Evolutionary conservation across 2,797 vertebrate species (phyloP), one percentile per base, ranked within the genome.

Genomic region (Ispidina lecontei): DNA sequence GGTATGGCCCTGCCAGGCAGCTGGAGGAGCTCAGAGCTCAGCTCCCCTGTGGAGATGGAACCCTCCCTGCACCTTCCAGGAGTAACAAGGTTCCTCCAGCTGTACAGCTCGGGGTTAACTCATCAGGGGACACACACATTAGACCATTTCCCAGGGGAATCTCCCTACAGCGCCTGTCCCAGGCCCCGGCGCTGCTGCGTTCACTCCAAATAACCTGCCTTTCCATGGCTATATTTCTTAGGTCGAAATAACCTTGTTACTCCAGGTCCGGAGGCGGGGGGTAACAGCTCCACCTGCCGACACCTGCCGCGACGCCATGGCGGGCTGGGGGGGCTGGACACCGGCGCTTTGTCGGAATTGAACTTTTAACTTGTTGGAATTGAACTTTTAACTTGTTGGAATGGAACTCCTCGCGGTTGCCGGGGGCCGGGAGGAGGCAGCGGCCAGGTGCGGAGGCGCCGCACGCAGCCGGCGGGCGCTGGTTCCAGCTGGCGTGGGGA

Each of bases 31-130:
- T 8, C 0, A 0, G 16, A 22, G 39, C 3, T 4, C 41, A 11
- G 12, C 13, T 4, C 14, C 52, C 62, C 3, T 5, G 6, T 7
- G 17, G 14, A 54, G 28, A 15, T 60, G 37, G 46, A 46, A 20
- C 4, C 14, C 8, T 1, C 0, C 0, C 19, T 12, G 19, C 29
- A 6, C 0, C 0, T 17, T 35, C 35, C 28, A 16, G 56, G 17
- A 3, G 11, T 10, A 5, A 35, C 4, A 5, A 3, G 12, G 29
- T 2, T 20, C 6, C 52, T 71, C 44, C 7, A 3, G 14, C 23
- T 6, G 2, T 4, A 10, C 21, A 33, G 22, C 28, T 21, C n/a
- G 23, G 23, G 33, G 37, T 3, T 6, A 13, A 6, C 5, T 12
- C 4, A 21, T 5, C 51, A 12, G 37, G 33, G 25, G 6, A 20